Conservation (phyloP, 1,140 invertebrate species). For the Bombus haemorrhoidalis region DNA sequence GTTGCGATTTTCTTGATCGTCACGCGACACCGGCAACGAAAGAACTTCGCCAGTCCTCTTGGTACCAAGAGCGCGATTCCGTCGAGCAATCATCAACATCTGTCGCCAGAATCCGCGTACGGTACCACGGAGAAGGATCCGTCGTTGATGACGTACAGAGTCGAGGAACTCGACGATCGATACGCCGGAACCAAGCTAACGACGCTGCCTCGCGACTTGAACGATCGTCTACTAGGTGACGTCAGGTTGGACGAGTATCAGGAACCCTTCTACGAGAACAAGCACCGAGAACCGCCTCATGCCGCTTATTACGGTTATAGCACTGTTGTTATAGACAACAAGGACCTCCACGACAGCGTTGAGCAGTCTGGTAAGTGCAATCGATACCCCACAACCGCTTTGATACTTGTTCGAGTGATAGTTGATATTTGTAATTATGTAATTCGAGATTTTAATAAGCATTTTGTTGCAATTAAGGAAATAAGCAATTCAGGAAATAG, state of each 20-base stretch:
- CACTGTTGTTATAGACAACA: constrained; percentile 83
- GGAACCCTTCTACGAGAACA: constrained; percentile 83
- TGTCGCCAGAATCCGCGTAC: constrained; percentile 80
- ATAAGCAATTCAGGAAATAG: background rate
- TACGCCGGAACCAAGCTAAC: constrained; percentile 80
- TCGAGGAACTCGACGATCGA: constrained; percentile 80
- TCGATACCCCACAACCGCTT: background rate
- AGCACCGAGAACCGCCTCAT: constrained; percentile 80
- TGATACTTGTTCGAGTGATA: background rate
- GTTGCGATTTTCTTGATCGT: constrained; percentile 86
- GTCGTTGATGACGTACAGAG: constrained; percentile 80
- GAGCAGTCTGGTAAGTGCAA: constrained; percentile 79
- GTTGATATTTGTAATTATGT: background rate
- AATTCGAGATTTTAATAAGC: background rate
- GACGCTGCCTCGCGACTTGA: constrained; percentile 79
- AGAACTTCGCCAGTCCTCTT: constrained; percentile 82
- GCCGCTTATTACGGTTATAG: constrained; percentile 84
- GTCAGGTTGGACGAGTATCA: constrained; percentile 83
- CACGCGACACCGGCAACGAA: constrained; percentile 84
- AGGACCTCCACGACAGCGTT: constrained; percentile 81
- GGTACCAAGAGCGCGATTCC: constrained; percentile 80
- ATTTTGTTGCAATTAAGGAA: background rate
- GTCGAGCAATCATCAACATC: constrained; percentile 79
- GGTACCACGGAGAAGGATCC: constrained; percentile 81
- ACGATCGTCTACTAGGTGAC: constrained; percentile 80